phyloP scores from a whole-genome alignment of 1,140 invertebrate species.

The Drosophila aff. region DNA sequence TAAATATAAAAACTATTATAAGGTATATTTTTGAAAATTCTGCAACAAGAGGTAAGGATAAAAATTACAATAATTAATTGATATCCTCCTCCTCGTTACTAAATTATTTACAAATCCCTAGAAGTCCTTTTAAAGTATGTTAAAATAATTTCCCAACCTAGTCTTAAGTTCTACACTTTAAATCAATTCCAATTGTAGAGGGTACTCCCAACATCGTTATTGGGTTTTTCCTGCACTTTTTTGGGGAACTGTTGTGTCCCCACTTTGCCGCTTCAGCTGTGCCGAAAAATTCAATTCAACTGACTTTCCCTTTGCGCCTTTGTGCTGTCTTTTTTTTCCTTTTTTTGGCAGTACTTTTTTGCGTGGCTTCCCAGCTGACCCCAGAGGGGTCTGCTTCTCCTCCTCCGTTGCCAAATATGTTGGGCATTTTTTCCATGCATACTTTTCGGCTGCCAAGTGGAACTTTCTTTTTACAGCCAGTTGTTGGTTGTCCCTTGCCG shows the following conservation, averaged over 20 bases:
- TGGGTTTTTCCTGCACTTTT: background rate
- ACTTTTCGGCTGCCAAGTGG: constrained; percentile 73
- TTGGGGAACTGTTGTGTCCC: constrained; percentile 40
- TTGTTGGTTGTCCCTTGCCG: constrained; percentile 26
- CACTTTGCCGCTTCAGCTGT: constrained; percentile 71
- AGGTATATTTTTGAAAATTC: too few species aligned
- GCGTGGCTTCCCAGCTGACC: constrained; percentile 36
- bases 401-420: constrained; percentile 70
- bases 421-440: constrained; percentile 74
- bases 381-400: constrained; percentile 18
- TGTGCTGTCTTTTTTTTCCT: constrained; percentile 53
- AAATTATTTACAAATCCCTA: background rate
- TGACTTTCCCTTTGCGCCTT: constrained; percentile 69
- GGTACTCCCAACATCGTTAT: constrained; percentile 17
- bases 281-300: constrained; percentile 78
- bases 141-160: background rate
- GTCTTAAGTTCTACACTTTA: background rate
- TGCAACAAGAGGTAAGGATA: too few species aligned
- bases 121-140: background rate
- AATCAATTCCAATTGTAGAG: constrained; percentile 9
- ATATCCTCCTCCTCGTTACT: too few species aligned
- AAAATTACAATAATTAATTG: too few species aligned
- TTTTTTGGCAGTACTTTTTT: constrained; percentile 3
- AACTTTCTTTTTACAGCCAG: constrained; percentile 42
- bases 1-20: too few species aligned